phyloP scores from a whole-genome alignment of 2,797 vertebrate genomes.

The Labroides dimidiatus region DNA sequence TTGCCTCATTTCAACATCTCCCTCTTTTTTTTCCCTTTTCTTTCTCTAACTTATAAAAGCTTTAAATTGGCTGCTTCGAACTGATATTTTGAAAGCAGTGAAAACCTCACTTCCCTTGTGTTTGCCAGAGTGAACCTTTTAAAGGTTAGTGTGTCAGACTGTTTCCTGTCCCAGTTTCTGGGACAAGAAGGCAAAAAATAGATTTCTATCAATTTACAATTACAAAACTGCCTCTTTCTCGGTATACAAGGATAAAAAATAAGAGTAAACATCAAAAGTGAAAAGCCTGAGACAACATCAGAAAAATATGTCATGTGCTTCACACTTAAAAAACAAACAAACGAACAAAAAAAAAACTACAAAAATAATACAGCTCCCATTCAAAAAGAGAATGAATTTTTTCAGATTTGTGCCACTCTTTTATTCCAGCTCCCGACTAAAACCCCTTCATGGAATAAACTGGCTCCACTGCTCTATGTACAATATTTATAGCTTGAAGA shows the following conservation, averaged over 20 bases:
- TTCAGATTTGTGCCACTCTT: constrained; percentile 53
- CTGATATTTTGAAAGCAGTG: constrained; percentile 58
- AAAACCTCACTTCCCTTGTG: constrained; percentile 68
- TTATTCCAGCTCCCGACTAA: constrained; percentile 59
- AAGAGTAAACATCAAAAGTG: constrained; percentile 68
- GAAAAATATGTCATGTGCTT: constrained; percentile 69
- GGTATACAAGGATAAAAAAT: constrained; percentile 62
- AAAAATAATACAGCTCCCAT: constrained; percentile 70
- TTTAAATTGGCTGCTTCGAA: constrained; percentile 65
- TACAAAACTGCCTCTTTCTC: constrained; percentile 56
- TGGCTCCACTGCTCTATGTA: constrained; percentile 57
- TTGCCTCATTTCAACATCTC: constrained; percentile 75
- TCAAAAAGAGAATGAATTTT: constrained; percentile 71
- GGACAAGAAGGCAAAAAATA: constrained; percentile 49
- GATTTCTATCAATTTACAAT: constrained; percentile 50
- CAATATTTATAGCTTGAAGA: constrained; percentile 63
- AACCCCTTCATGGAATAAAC: constrained; percentile 57
- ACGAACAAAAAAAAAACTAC: too few relatives aligned
- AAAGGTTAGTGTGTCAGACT: constrained; percentile 75
- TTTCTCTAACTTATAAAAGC: constrained; percentile 73
- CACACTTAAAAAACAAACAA: constrained; percentile 65
- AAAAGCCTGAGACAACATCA: constrained; percentile 77
- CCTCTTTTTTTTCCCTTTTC: constrained; percentile 42
- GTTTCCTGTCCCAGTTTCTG: constrained; percentile 67
- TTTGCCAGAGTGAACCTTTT: constrained; percentile 66